Percentiles rank a stretch among this genome's conserved stretches.
Evolutionary conservation across 2,888 invertebrate species (phyloP).

Genomic region (Ellobium chinense): DNA sequence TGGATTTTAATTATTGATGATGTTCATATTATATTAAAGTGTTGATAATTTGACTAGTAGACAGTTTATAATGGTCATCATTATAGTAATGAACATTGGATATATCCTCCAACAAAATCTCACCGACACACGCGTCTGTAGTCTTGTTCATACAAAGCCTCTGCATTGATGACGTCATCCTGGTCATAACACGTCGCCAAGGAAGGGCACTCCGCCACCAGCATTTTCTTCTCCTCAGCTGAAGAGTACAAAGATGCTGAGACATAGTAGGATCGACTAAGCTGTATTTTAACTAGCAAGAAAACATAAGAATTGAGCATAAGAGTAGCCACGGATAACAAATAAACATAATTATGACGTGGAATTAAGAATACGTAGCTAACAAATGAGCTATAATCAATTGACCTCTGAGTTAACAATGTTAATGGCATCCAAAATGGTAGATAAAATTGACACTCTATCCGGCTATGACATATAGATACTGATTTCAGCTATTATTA

Average conservation of each 20-base stretch:
- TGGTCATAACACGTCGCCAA: conserved; percentile 9
- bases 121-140: conserved; percentile 17
- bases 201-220: neutral
- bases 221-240: neutral
- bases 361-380: neutral
- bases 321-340: neutral
- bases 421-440: too few relatives aligned
- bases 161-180: neutral
- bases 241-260: neutral
- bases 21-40: too few relatives aligned
- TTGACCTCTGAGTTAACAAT: too few relatives aligned
- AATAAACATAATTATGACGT: neutral
- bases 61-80: neutral
- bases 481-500: too few relatives aligned
- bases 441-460: too few relatives aligned
- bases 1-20: too few relatives aligned
- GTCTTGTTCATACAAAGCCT: neutral
- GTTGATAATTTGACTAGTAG: too few relatives aligned
- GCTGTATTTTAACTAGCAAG: neutral
- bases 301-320: neutral
- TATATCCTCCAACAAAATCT: neutral
- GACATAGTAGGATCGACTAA: neutral
- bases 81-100: neutral
- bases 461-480: too few relatives aligned
- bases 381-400: too few relatives aligned